phyloP scores from a whole-genome alignment of 1,140 invertebrate species.

The Asobara japonica region DNA sequence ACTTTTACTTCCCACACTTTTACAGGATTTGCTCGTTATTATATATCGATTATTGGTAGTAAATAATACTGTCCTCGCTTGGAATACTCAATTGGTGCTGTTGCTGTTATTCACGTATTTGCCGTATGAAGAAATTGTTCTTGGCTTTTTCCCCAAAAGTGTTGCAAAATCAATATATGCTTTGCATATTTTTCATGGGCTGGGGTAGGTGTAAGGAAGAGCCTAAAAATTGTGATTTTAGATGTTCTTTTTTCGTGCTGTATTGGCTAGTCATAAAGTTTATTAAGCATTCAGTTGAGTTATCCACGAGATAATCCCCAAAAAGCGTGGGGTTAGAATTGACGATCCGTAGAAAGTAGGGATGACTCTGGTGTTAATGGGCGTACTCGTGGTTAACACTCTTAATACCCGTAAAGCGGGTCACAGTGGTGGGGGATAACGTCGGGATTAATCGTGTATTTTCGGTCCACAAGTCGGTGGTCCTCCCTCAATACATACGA shows the following conservation, averaged over 20 bases:
- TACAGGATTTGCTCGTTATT: background rate
- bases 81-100: no score
- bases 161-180: no score
- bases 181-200: no score
- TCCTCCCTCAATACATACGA: background rate
- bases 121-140: no score
- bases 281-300: background rate
- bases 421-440: background rate
- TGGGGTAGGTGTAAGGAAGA: no score
- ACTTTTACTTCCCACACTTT: conserved; percentile 45
- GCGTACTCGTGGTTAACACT: conserved; percentile 67
- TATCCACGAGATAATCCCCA: background rate
- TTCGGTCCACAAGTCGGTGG: conserved; percentile 1
- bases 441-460: conserved; percentile 26
- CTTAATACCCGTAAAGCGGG: conserved; percentile 38
- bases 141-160: no score
- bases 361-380: conserved; percentile 59
- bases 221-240: no score
- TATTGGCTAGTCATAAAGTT: background rate
- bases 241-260: background rate
- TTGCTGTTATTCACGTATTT: no score
- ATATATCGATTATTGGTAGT: no score
- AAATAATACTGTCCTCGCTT: no score
- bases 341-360: conserved; percentile 44
- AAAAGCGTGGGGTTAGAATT: background rate